A percentile compares a stretch with the other conserved stretches of the same genome.
Conservation (phyloP, 2,797 vertebrate species). For the Atherinosoma microstoma region DNA sequence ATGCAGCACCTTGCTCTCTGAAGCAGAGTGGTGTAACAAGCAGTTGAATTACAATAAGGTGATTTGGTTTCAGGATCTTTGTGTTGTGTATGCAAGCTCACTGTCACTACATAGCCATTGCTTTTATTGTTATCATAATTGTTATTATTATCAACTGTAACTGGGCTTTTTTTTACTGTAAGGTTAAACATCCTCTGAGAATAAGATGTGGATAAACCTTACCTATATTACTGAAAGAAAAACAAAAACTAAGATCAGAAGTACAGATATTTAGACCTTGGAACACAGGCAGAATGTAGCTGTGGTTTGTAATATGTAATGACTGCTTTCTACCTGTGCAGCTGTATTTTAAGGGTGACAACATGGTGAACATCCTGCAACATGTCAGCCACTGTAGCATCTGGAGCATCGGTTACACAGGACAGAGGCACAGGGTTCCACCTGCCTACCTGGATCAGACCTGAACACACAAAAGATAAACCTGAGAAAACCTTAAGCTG, state of each 20-base stretch:
- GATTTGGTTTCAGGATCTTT: too few relatives aligned
- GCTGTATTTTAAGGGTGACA: slow-evolving; percentile 95
- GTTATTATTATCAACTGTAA: too few relatives aligned
- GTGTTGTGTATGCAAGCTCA: too few relatives aligned
- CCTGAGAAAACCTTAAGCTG: neutral
- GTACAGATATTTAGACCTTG: neutral
- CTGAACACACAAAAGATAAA: slow-evolving; percentile 69
- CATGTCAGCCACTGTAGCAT: slow-evolving; percentile 98
- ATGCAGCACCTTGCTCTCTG: neutral
- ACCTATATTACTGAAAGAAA: too few relatives aligned
- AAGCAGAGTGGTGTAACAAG: neutral
- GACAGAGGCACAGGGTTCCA: slow-evolving; percentile 98
- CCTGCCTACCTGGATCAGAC: slow-evolving; percentile 95
- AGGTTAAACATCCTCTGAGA: neutral
- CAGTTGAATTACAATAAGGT: neutral
- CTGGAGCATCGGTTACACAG: slow-evolving; percentile 93
- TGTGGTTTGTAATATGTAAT: slow-evolving; percentile 1
- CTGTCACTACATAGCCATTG: neutral
- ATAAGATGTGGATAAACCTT: too few relatives aligned
- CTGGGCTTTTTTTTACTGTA: neutral
- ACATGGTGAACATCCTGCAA: slow-evolving; percentile 97
- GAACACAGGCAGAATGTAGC: slow-evolving; percentile 1
- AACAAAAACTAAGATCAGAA: neutral
- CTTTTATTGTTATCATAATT: neutral
- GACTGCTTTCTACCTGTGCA: slow-evolving; percentile 88